Base-by-base conservation (phyloP, 2,113 vertebrate species). In the Hemiscyllium ocellatum region DNA sequence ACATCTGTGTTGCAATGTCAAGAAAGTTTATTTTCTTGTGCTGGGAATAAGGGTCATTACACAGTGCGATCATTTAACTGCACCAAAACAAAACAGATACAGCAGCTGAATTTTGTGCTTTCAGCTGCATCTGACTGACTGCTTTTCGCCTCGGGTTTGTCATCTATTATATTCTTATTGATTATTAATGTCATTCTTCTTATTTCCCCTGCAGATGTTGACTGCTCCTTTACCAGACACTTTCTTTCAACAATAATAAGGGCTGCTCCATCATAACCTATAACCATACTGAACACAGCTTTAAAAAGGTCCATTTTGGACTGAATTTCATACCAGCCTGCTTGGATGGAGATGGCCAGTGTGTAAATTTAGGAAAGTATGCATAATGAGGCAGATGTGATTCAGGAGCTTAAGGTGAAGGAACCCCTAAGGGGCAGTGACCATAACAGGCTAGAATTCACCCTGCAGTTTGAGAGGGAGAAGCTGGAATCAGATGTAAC, bases 191-290 rank as follows among this genome's bases (percentile, higher is more conserved):
- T 66, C 29, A 91, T 61, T 91, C 26, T 33, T 91, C 26, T 33
- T 91, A 91, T n/a, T 91, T 91, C 89, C 89, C 89, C 89, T 91
- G 61, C n/a, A 65, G 89, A 20, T 37, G 89, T 91, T 66, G 89
- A 91, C 33, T 91, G 4, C 19, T 20, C 50, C 61, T 66, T n/a
- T 37, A 66, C 17, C 61, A 22, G 89, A 66, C 56, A 20, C 87
- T 90, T 22, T 33, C 56, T 91, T 3, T 37, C 15, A 4, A 91
- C 12, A 91, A 15, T 91, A 15, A 90, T 19, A 20, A 65, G n/a
- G 33, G 56, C 29, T 66, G 56, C 89, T 91, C 13, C n/a, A 42
- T 37, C 4, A 2, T 80, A 15, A 80, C 76, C 87, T 20, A 61
- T 1, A 66, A 91, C 17, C 56, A 66, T 66, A 42, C n/a, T 42